These are phyloP conservation scores for Lichenostomus cassidix DNA, from an alignment of 2,113 vertebrate species.

Conservation along the genomic window DNA sequence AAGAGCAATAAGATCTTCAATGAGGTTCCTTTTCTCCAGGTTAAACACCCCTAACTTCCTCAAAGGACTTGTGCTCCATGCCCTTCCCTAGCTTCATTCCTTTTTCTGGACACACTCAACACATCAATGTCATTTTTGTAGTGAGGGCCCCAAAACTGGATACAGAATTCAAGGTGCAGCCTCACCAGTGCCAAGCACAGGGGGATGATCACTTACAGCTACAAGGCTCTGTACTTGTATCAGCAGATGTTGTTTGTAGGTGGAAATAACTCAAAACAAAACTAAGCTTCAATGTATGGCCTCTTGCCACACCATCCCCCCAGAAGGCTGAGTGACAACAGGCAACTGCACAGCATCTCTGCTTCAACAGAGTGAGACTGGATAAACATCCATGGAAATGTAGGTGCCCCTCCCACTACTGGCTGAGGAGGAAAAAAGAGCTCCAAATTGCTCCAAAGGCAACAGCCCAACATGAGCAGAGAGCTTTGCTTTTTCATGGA, in stretches of 20 bases:
- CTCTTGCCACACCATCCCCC: neutral
- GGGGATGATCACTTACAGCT: neutral
- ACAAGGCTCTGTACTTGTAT: neutral
- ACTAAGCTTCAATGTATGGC: neutral
- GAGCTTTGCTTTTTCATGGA: neutral
- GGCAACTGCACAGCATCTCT: neutral
- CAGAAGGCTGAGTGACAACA: neutral
- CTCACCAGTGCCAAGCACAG: neutral
- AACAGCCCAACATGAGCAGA: neutral
- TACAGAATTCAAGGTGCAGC: neutral
- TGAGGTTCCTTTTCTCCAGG: neutral
- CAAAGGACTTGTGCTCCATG: neutral
- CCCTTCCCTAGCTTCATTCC: neutral
- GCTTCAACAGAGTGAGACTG: accelerated
- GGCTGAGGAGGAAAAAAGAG: neutral
- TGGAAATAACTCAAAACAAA: neutral
- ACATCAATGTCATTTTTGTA: neutral
- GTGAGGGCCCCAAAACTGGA: neutral
- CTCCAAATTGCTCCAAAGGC: neutral
- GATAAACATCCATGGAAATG: neutral
- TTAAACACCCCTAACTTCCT: neutral
- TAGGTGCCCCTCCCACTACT: neutral
- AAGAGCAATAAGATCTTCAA: accelerated
- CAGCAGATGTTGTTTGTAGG: accelerated
- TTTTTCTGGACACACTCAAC: neutral